phyloP scores from a whole-genome alignment of 1,140 invertebrate genomes.

The Ceratitis capitata region DNA sequence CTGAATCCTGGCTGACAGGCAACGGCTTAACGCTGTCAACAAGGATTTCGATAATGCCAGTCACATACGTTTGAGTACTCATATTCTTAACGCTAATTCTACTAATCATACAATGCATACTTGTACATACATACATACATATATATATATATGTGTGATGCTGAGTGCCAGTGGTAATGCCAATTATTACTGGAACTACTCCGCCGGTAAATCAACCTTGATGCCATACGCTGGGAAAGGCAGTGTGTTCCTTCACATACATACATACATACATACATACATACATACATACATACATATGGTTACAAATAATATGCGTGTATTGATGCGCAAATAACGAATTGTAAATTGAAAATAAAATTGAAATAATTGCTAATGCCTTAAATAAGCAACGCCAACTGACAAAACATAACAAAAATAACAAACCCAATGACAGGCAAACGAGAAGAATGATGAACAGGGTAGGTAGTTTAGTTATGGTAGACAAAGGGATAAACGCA shows the following conservation, averaged over 20 bases:
- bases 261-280: not conserved
- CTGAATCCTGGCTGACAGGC: not conserved
- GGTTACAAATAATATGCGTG: not conserved
- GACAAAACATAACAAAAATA: constrained; percentile 39
- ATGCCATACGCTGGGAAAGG: constrained; percentile 5
- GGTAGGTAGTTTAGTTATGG: not conserved
- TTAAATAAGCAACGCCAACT: constrained; percentile 42
- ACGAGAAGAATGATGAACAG: not conserved
- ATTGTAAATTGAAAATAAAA: constrained; percentile 40
- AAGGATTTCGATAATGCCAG: constrained; percentile 7
- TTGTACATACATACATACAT: too few species aligned
- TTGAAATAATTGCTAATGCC: constrained; percentile 41
- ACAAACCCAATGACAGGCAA: constrained; percentile 17
- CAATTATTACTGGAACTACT: constrained; percentile 28
- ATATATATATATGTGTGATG: too few species aligned
- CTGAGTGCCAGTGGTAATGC: constrained; percentile 7
- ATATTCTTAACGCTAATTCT: too few species aligned
- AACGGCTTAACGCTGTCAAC: constrained; percentile 22
- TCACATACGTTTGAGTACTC: too few species aligned
- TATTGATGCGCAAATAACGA: constrained; percentile 4
- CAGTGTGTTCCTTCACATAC: not conserved
- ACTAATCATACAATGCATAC: too few species aligned
- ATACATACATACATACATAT: not conserved
- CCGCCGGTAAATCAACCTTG: not conserved
- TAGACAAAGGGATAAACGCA: not conserved